Base-by-base conservation (phyloP, 2,113 vertebrate species). In the Amphiprion ocellaris region DNA sequence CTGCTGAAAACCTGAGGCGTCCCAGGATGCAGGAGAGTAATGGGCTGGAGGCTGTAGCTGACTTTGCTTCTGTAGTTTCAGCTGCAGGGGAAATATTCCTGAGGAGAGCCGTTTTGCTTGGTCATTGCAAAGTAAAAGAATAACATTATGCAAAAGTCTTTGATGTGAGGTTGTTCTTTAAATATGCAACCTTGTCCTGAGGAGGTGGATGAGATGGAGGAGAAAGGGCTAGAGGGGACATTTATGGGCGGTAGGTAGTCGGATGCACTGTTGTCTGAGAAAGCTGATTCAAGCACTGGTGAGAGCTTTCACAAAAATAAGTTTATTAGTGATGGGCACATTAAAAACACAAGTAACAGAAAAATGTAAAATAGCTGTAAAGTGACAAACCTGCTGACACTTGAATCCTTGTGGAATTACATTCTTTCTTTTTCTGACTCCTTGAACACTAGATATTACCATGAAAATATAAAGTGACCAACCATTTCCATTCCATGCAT, bases 201-300 rank as follows among this genome's bases (percentile, higher is more conserved):
- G 28, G 89, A 86, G 66, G 82, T 81, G 52, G 90, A 85, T 37
- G 52, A 83, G 54, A 84, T 76, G 68, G 90, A 87, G 17, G 92
- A 91, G 72, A 79, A 84, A 2, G 90, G 86, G 76, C 77, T 92
- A 67, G 64, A 75, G 30, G 28, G 47, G 83, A 92, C 76, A 19
- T 6, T 16, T 30, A 11, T 52, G 39, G n/a, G 78, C 6, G 89
- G 87, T 63, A 91, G 90, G 69, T 90, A 90, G 74, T 94, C 88
- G 9, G 82, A 82, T 5, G 77, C 85, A 30, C 90, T 92, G 80
- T 66, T 88, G 61, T 94, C 93, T 41, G 80, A 92, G 69, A 92
- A 87, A 9, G 14, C 89, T 23, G 93, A 94, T 81, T 95, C 92
- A 33, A 87, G 78, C 65, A 92, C 88, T 56, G 95, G 93, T 62